These are phyloP conservation scores for Meteorus sp. DNA, from an alignment of 1,140 invertebrate genomes.

Conservation along the genomic window DNA sequence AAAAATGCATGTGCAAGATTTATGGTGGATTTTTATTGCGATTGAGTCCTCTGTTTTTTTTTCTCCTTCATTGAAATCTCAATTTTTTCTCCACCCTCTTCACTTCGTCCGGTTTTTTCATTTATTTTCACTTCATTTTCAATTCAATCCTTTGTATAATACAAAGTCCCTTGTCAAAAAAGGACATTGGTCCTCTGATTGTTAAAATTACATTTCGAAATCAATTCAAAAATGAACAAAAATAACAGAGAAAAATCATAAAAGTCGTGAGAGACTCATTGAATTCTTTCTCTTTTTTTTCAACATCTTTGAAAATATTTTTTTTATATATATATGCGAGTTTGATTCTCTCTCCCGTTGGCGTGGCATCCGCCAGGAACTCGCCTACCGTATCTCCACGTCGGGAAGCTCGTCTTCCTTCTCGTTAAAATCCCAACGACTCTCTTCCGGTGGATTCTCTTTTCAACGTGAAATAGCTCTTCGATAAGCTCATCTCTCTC, in stretches of 20 bases:
- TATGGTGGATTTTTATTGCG: background rate
- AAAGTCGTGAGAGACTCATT: background rate
- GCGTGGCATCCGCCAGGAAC: constrained; percentile 30
- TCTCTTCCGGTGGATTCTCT: constrained; percentile 37
- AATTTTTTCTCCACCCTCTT: too few relatives aligned
- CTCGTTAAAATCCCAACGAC: constrained; percentile 37
- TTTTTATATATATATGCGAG: too few relatives aligned
- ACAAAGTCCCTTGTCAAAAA: too few relatives aligned
- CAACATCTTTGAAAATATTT: background rate
- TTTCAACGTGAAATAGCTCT: constrained; percentile 13
- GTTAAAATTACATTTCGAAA: too few relatives aligned
- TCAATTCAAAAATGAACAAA: too few relatives aligned
- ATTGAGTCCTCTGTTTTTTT: background rate
- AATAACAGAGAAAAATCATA: too few relatives aligned
- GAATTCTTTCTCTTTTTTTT: background rate
- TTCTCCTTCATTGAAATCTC: too few relatives aligned
- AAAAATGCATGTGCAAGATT: constrained; percentile 4
- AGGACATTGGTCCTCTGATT: too few relatives aligned
- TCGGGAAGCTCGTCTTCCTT: constrained; percentile 22
- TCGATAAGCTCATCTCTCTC: constrained; percentile 10
- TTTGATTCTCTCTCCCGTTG: constrained; percentile 4
- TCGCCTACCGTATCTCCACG: constrained; percentile 19
- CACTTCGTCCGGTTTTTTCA: too few relatives aligned
- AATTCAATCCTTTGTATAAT: background rate
- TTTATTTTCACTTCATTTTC: too few relatives aligned